Base-by-base conservation (phyloP, 2,113 vertebrate species). In the Bungarus multicinctus region DNA sequence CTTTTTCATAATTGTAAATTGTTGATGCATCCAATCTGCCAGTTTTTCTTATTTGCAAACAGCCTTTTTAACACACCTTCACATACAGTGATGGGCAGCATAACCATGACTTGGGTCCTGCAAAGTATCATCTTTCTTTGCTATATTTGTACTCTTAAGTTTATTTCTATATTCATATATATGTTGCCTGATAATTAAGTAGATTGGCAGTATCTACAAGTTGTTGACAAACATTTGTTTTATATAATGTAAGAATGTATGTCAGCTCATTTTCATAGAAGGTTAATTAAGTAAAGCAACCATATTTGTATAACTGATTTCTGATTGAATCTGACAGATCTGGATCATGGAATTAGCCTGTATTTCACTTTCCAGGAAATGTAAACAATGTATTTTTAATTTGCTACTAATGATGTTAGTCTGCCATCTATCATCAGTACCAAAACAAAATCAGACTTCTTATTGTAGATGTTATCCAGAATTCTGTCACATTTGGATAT, bases 241-340 rank as follows among this genome's bases (percentile, higher is more conserved):
- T 91, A 45, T 22, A 45, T 57, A 86, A 52, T 47, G 16, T 50
- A 81, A 34, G 57, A 43, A 20, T 88, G 8, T 54, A 23, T 45
- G 11, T 64, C 52, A 23, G 20, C 1, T 90, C 88, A 6, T 92
- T 92, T 90, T 2, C 90, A 22, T 89, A n/a, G 91, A 25, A 86
- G 1, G 10, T 57, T 47, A 89, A 55, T 18, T 85, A 93, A 89
- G 85, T 64, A 45, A 47, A 55, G 47, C n/a, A 58, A 23, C 23
- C 20, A 5, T 5, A n/a, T 91, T 95, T 54, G 20, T 95, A 91
- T 85, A 0, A n/a, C 2, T 60, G 18, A 1, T 90, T 96, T 95
- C 88, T 27, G 89, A 93, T 91, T 23, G 34, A 92, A 52, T 9
- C 20, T 53, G 45, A 88, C 3, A 60, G 39, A 5, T 47, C 87